Evolutionary conservation across 1,140 invertebrate genomes (phyloP).

Genomic region (Diachasmimorpha longicaudata): DNA sequence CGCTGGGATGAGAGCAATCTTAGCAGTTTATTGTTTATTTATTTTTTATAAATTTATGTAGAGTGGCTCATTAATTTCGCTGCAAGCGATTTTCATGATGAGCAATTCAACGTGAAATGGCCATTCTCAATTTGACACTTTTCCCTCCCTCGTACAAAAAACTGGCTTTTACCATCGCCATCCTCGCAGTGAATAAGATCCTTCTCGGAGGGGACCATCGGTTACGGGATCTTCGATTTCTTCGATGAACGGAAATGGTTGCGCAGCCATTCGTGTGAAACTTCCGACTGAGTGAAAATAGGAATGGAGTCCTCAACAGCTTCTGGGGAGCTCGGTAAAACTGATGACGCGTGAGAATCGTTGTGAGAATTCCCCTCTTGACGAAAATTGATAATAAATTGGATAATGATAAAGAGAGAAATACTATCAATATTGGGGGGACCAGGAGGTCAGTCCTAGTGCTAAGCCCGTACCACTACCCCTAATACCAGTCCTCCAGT

Average conservation of each 20-base stretch:
- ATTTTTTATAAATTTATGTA: neutral
- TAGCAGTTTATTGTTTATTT: too few relatives aligned
- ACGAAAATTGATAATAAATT: conserved; percentile 62
- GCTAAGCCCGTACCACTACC: too few relatives aligned
- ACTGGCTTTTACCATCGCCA: neutral
- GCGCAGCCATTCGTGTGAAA: conserved; percentile 61
- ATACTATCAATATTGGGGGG: conserved; percentile 5
- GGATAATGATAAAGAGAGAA: conserved; percentile 44
- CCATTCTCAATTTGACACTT: neutral
- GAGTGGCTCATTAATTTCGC: neutral
- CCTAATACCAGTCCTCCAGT: too few relatives aligned
- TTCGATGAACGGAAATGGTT: conserved; percentile 59
- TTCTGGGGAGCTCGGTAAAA: neutral
- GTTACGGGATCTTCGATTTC: conserved; percentile 50
- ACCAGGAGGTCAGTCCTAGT: neutral
- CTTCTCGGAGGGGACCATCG: neutral
- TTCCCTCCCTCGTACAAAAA: neutral
- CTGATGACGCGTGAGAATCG: conserved; percentile 47
- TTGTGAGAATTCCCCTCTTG: conserved; percentile 35
- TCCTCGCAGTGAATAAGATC: neutral
- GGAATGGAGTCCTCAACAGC: conserved; percentile 54
- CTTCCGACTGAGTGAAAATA: conserved; percentile 55
- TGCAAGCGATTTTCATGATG: too few relatives aligned
- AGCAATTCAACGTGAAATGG: neutral
- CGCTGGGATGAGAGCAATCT: too few relatives aligned